Percentiles rank a stretch among this genome's conserved stretches.
phyloP scores from a whole-genome alignment of 1,140 invertebrate species.

The Apis mellifera region DNA sequence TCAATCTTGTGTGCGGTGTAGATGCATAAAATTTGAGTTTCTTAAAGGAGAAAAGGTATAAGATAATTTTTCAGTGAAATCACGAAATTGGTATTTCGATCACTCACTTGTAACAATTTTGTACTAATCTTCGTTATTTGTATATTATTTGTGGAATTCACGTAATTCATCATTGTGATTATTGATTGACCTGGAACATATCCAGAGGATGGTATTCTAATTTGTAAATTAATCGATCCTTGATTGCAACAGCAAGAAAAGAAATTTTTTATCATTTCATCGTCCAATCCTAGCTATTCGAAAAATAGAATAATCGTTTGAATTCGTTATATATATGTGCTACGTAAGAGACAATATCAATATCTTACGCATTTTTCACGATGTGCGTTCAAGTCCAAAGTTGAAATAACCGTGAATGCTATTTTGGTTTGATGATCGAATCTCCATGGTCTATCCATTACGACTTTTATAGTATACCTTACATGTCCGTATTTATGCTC shows the following conservation, averaged over 20 bases:
- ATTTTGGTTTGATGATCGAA: conserved; percentile 81
- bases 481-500: conserved; percentile 82
- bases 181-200: conserved; percentile 86
- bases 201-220: conserved; percentile 83
- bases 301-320: not conserved
- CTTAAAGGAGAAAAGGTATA: conserved; percentile 27
- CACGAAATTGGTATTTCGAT: not conserved
- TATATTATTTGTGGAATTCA: conserved; percentile 84
- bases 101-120: conserved; percentile 83
- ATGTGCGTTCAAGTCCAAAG: conserved; percentile 59
- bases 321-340: not conserved
- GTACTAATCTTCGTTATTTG: conserved; percentile 82
- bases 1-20: not conserved
- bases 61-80: not conserved
- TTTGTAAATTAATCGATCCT: conserved; percentile 82
- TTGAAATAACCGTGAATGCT: conserved; percentile 79
- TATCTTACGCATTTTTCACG: conserved; percentile 40
- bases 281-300: conserved; percentile 56
- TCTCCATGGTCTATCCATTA: conserved; percentile 83
- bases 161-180: conserved; percentile 83
- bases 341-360: not conserved
- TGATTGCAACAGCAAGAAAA: conserved; percentile 83
- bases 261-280: conserved; percentile 82
- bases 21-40: conserved; percentile 37
- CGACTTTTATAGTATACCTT: conserved; percentile 82